phyloP scores from a whole-genome alignment of 2,113 vertebrate species.

The Bettongia penicillata region DNA sequence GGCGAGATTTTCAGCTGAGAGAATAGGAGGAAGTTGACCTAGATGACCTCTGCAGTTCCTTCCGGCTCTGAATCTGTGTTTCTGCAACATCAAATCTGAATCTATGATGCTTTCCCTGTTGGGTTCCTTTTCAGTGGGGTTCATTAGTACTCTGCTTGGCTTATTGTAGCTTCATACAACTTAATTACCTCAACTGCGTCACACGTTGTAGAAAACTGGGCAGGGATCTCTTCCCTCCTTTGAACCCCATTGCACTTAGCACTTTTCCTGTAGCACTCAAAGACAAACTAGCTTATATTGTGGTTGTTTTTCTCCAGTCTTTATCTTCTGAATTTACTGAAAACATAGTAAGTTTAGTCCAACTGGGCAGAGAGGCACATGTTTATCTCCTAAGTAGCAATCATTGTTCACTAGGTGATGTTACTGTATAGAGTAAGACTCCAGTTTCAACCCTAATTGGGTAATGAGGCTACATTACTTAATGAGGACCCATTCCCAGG shows the following conservation, averaged over 20 bases:
- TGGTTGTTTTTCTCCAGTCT: not conserved
- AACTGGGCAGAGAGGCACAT: not conserved
- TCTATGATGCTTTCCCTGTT: not conserved
- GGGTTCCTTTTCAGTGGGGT: not conserved
- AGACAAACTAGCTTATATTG: not conserved
- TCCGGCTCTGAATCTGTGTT: not conserved
- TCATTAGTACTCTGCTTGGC: not conserved
- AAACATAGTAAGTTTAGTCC: not conserved
- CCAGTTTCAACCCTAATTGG: not conserved
- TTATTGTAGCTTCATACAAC: not conserved
- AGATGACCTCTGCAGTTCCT: not conserved
- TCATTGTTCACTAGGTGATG: not conserved
- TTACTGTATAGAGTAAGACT: not conserved
- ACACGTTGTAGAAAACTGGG: not conserved
- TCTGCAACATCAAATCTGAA: not conserved
- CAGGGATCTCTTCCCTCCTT: not conserved
- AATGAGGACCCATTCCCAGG: not conserved
- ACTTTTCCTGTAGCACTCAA: not conserved
- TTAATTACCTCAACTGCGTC: not conserved
- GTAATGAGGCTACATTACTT: conserved; percentile 4
- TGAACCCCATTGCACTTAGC: not conserved
- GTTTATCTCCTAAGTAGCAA: not conserved
- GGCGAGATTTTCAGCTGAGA: not conserved
- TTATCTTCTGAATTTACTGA: not conserved
- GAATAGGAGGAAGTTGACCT: not conserved